Evolutionary conservation across 1,140 invertebrate genomes (phyloP), one percentile per base, ranked within the genome.

Genomic region (Chironomus striatipennis): DNA sequence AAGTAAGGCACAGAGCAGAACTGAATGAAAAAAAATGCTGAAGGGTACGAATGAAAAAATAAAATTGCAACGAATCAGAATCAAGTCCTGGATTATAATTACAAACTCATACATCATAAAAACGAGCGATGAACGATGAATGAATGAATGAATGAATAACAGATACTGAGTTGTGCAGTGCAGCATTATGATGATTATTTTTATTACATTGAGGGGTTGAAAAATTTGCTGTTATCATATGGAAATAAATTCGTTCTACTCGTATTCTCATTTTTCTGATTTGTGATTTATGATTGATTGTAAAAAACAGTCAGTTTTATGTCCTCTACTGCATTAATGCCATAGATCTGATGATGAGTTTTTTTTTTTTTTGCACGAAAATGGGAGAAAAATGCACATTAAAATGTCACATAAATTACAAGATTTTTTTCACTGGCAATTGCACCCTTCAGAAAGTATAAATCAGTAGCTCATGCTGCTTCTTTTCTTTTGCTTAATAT

Each of bases 321-420:
- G n/a, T 57, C 47, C 9, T 12, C 7, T 57, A 12, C n/a, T 57
- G 9, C n/a, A 12, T 57, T 12, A 57, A 57, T 67, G 64, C 20
- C 65, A 70, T 17, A 47, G n/a, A 57, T 57, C 12, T n/a, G 9
- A 20, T 18, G 17, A 70, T 4, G n/a, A n/a, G n/a, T n/a, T n/a
- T n/a, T 4, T 10, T 5, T 10, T 70, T 70, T 70, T 70, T 70
- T 70, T 70, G 65, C 65, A 70, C n/a, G 20, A 67, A 20, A 20
- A 57, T 57, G 47, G 12, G 47, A 57, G 17, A 21, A 70, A 70
- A 70, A 70, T 70, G 65, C 65, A 57, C 47, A 70, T 70, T 70
- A 70, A 70, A 70, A 70, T 70, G 65, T 70, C 65, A 70, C 65
- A 70, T 70, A 70, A 70, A 70, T 70, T 70, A 70, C 65, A 18